These are phyloP conservation scores for Neomonachus schauinslandi DNA, from an alignment of 2,113 vertebrate species.

Conservation along the genomic window DNA sequence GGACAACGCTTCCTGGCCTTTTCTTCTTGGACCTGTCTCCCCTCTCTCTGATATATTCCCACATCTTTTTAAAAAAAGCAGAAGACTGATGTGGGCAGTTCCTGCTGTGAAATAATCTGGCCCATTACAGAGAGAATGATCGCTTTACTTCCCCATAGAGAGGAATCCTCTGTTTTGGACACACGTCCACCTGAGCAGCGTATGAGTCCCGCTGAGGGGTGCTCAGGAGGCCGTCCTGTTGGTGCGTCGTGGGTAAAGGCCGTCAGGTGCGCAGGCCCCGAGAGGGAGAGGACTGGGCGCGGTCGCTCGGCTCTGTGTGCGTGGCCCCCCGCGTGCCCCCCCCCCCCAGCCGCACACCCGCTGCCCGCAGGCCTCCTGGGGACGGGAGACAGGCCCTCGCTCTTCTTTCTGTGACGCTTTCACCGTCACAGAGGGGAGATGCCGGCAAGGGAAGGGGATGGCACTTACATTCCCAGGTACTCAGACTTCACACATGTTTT, in stretches of 20 bases:
- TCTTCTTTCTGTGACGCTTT: rapidly evolving
- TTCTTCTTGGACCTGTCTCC: neutral
- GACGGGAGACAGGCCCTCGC: too few species aligned
- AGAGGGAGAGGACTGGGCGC: neutral
- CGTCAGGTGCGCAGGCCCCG: rapidly evolving
- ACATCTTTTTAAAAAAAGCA: neutral
- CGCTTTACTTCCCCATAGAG: neutral
- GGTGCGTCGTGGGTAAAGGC: neutral
- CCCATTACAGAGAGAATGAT: neutral
- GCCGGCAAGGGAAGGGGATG: neutral
- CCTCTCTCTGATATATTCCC: neutral
- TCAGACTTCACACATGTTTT: neutral
- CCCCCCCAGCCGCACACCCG: rapidly evolving
- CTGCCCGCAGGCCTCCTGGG: neutral
- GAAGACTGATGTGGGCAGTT: neutral
- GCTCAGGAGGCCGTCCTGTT: neutral
- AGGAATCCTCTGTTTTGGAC: neutral
- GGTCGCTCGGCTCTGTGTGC: neutral
- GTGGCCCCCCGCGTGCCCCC: too few species aligned
- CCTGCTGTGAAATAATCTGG: neutral
- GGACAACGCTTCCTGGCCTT: rapidly evolving
- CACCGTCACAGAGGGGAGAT: neutral
- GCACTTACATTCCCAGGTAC: neutral
- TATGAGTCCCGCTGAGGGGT: neutral
- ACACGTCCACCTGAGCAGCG: neutral